These are phyloP conservation scores for Therioaphis trifolii DNA, from an alignment of 2,888 invertebrate species.

Conservation along the genomic window DNA sequence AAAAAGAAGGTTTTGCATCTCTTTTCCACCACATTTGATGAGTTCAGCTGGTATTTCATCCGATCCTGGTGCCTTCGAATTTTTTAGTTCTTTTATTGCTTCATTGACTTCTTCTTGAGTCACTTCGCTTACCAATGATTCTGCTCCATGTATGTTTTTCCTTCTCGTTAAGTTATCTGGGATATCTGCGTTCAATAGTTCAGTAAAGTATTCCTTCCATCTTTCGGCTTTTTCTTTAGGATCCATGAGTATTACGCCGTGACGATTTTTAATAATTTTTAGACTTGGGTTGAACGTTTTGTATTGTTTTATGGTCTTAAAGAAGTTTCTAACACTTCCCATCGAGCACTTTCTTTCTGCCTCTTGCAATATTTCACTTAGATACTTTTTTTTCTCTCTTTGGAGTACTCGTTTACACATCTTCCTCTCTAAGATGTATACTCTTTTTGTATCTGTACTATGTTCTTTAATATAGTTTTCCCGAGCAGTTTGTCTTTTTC, in stretches of 20 bases:
- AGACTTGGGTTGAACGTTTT: slow-evolving; percentile 30
- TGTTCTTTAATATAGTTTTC: no score
- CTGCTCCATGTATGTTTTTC: not conserved
- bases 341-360: no score
- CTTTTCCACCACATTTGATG: no score
- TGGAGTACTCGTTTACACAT: no score
- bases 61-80: not conserved
- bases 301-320: slow-evolving; percentile 22
- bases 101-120: not conserved
- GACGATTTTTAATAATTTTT: slow-evolving; percentile 7
- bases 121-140: not conserved
- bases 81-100: not conserved
- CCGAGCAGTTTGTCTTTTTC: no score
- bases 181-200: slow-evolving; percentile 1
- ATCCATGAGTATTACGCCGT: not conserved
- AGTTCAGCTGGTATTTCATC: slow-evolving; percentile 55
- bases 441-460: no score
- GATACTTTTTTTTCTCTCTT: no score
- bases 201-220: slow-evolving; percentile 13
- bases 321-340: no score
- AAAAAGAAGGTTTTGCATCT: slow-evolving; percentile 15
- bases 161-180: not conserved
- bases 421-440: no score
- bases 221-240: slow-evolving; percentile 22
- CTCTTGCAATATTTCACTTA: no score